phyloP scores from a whole-genome alignment of 2,888 invertebrate genomes.

The Leucophenga montana region DNA sequence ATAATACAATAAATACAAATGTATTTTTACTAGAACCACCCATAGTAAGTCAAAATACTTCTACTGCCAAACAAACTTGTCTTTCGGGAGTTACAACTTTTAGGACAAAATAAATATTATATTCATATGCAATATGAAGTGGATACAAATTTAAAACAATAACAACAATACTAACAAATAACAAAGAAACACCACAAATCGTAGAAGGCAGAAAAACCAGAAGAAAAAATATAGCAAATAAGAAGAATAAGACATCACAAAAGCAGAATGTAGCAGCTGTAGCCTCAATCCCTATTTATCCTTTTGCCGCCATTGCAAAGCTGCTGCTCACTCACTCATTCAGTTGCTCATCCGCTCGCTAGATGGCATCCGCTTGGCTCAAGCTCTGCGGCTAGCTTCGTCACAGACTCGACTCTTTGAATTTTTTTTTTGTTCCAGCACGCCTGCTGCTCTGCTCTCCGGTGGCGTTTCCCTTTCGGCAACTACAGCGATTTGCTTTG shows the following conservation, averaged over 20 bases:
- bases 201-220: slow-evolving; percentile 12
- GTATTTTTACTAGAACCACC: no score
- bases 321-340: slow-evolving; percentile 40
- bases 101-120: neutral
- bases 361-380: slow-evolving; percentile 17
- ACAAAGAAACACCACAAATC: slow-evolving; percentile 28
- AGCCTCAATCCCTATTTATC: slow-evolving; percentile 65
- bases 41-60: no score
- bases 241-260: neutral
- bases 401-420: neutral
- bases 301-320: slow-evolving; percentile 46
- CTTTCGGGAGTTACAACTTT: no score
- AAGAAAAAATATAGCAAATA: neutral
- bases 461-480: neutral
- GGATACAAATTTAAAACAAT: neutral
- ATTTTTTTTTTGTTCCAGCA: neutral
- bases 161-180: slow-evolving; percentile 25
- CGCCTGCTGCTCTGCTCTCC: no score
- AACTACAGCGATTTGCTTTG: slow-evolving; percentile 8
- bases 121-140: neutral
- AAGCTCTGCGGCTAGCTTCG: slow-evolving; percentile 4
- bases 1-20: no score
- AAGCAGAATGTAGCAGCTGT: slow-evolving; percentile 50
- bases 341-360: slow-evolving; percentile 42
- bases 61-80: no score